Evolutionary conservation across 2,113 vertebrate species (phyloP), one percentile per base, ranked within the genome.

Genomic region (Rhadina sibilatrix): DNA sequence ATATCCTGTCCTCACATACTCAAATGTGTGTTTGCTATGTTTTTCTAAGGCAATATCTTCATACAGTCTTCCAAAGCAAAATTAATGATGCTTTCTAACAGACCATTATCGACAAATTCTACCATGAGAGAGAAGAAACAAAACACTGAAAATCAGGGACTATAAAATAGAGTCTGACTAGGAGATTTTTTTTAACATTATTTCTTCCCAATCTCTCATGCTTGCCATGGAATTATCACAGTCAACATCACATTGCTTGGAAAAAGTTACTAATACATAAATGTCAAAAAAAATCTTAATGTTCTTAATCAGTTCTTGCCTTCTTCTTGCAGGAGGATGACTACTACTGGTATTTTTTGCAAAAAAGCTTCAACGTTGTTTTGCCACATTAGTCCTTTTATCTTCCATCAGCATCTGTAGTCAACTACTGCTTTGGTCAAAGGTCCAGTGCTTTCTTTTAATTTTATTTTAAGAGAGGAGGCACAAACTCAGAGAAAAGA

Each of bases 401-500:
- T 87, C 69, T 74, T 78, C 68, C 69, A 69, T 81, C 53, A 31
- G 88, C 75, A 92, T 52, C 60, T 75, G 64, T 47, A 83, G 37
- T 46, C 83, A 87, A 49, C 65, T 40, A 28, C 71, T 72, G 66
- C 70, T 96, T 95, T 47, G 69, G 69, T 89, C 60, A 81, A 46
- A 77, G 28, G 37, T 57, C 66, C 76, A 57, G 30, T 27, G 56
- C 35, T 94, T 87, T 59, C 44, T 69, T 87, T 78, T 65, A 82
- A 35, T 84, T 92, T 96, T 93, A 97, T 60, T 97, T 98, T 44
- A 98, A 74, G 71, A 98, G 95, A 83, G 93, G 76, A 68, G 93
- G 84, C 40, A 98, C 98, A 97, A 97, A 98, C 96, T 98, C 98
- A 1, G 94, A 97, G 95, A 98, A 99, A 65, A 99, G 90, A 82